Evolutionary conservation across 2,797 vertebrate genomes (phyloP).

Genomic region (Microhierax caerulescens): DNA sequence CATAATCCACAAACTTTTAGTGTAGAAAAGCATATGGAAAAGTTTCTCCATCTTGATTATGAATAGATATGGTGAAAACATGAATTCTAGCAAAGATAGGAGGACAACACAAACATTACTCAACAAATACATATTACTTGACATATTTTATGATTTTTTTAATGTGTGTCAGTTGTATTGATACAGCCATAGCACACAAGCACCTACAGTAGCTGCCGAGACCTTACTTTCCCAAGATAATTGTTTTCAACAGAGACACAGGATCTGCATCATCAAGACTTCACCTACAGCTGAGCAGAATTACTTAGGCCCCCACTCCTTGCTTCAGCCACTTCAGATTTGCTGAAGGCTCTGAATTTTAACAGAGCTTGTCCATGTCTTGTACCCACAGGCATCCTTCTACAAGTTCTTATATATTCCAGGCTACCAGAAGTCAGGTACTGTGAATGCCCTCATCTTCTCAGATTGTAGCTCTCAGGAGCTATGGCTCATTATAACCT

Average conservation of each 20-base stretch:
- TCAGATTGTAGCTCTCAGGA: not conserved
- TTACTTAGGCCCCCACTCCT: no score
- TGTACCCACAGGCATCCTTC: not conserved
- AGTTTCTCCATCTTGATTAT: not conserved
- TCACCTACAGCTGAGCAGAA: not conserved
- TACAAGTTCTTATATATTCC: not conserved
- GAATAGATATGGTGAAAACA: not conserved
- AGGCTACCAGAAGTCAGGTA: not conserved
- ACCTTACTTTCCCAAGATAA: not conserved
- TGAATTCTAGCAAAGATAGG: not conserved
- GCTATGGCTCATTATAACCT: not conserved
- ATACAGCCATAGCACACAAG: not conserved
- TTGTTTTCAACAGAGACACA: not conserved
- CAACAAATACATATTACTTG: not conserved
- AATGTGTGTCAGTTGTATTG: not conserved
- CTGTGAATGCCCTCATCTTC: not conserved
- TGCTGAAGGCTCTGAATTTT: not conserved
- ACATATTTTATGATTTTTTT: not conserved
- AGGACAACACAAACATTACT: not conserved
- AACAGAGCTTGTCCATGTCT: accelerated
- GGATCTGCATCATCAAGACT: not conserved
- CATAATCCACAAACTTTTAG: not conserved
- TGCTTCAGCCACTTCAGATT: not conserved
- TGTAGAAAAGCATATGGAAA: not conserved
- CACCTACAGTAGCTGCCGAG: not conserved